Base-by-base conservation (phyloP, 53 echinoderm and acorn worm genomes). In the Arbacia lixula region DNA sequence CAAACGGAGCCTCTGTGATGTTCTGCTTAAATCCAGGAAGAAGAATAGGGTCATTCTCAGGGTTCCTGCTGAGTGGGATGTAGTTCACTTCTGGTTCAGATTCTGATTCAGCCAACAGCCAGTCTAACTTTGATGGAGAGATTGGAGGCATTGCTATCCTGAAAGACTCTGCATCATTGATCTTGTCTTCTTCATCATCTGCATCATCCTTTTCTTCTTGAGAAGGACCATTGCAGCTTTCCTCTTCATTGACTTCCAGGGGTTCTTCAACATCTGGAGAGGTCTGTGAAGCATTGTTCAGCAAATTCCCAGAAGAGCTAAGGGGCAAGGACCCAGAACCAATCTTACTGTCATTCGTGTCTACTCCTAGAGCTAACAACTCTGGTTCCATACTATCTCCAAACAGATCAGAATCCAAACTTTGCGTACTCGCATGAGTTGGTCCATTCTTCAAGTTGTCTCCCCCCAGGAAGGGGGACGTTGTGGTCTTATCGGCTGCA, bases 341-440 rank as follows among this genome's bases (percentile, higher is more conserved):
- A 4, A 49, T 29, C 21, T 25, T 58, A 19, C 61, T 79, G 60
- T 60, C 42, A 79, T 79, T 61, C 6, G 76, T 56, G 49, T 81
- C 82, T 63, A 8, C 35, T 50, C 43, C 79, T 12, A 97, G 88
- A 39, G 88, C 98, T 58, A 90, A 41, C 12, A 93, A 66, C 42
- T 93, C 93, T 42, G 97, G 93, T 31, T 96, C 93, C 14, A 73
- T 55, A 10, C 76, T 40, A 26, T 88, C 88, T 82, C 86, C 87
- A 53, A 85, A 80, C 11, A 90, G 87, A 43, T 93, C 96, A 19
- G 93, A 89, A 60, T 95, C 93, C 37, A 92, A 53, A 32, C 88
- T 95, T 83, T 83, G 78, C 17, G 40, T 74, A 49, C 85, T 87
- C 29, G 88, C 79, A 66, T 89, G 72, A 84, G 60, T 28, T 16